Conservation (phyloP, 1,140 invertebrate species). For the Gonioctena quinquepunctata region DNA sequence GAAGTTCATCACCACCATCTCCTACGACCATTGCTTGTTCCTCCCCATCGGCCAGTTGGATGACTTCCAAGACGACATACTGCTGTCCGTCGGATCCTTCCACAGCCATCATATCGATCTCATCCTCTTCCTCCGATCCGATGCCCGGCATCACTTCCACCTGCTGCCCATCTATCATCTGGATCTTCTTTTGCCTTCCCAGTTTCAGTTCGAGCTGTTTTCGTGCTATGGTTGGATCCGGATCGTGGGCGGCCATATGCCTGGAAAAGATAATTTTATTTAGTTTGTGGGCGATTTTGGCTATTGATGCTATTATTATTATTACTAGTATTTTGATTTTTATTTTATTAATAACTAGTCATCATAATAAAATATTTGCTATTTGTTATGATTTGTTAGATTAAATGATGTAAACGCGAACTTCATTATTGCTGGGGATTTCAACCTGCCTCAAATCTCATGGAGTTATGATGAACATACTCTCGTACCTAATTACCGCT, state of each 20-base stretch:
- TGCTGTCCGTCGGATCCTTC: conserved; percentile 79
- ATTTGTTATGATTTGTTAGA: no score
- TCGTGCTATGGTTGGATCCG: conserved; percentile 76
- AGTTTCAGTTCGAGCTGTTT: conserved; percentile 78
- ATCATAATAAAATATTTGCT: no score
- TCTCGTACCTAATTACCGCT: no score
- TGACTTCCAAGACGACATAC: conserved; percentile 85
- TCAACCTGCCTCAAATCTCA: no score
- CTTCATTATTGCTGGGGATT: no score
- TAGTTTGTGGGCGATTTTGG: no score
- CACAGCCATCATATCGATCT: conserved; percentile 63
- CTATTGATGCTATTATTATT: no score
- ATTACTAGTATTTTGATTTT: no score
- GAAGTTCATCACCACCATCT: conserved; percentile 42
- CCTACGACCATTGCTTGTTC: conserved; percentile 49
- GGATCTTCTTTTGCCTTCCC: conserved; percentile 78
- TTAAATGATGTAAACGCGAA: no score
- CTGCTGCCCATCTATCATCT: conserved; percentile 67
- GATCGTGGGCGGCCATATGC: conserved; percentile 88
- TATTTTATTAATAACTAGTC: no score
- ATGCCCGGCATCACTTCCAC: conserved; percentile 55
- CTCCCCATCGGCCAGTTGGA: conserved; percentile 75
- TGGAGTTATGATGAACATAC: no score
- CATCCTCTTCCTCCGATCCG: conserved; percentile 64
- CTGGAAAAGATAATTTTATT: no score